These are phyloP conservation scores for Diploptera punctata DNA, from an alignment of 2,888 invertebrate species.

Conservation along the genomic window DNA sequence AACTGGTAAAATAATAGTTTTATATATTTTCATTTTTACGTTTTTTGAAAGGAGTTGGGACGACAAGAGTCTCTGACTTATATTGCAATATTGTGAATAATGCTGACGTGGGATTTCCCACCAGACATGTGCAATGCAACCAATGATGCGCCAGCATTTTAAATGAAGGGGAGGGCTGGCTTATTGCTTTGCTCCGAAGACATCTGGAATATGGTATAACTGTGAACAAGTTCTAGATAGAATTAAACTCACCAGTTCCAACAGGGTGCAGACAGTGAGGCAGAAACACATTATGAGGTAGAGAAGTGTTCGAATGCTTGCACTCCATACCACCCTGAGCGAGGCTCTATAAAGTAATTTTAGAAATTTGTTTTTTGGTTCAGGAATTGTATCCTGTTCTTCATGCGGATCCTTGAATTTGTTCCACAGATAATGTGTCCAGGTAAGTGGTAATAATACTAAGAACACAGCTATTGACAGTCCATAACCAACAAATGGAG, in stretches of 20 bases:
- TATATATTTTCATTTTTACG: no score
- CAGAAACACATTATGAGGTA: conserved; percentile 72
- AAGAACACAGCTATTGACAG: conserved; percentile 59
- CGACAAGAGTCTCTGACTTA: no score
- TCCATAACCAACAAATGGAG: conserved; percentile 59
- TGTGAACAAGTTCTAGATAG: background rate
- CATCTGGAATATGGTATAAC: no score
- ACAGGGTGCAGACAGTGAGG: conserved; percentile 68
- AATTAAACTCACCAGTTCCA: conserved; percentile 65
- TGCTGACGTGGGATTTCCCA: no score
- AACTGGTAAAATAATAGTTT: no score
- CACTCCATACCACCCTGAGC: conserved; percentile 66
- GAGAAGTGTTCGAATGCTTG: conserved; percentile 66
- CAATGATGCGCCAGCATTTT: no score
- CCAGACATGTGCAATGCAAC: no score
- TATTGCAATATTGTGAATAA: no score
- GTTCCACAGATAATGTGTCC: conserved; percentile 78
- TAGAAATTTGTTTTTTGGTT: conserved; percentile 62
- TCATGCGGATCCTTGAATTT: conserved; percentile 57
- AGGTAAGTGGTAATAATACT: conserved; percentile 70
- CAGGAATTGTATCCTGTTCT: conserved; percentile 51
- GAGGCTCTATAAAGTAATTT: conserved; percentile 67
- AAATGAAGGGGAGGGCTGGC: no score
- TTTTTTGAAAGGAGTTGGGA: no score
- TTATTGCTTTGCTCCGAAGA: no score